Evolutionary conservation across 2,888 invertebrate genomes (phyloP).

Genomic region (Cepaea hortensis): DNA sequence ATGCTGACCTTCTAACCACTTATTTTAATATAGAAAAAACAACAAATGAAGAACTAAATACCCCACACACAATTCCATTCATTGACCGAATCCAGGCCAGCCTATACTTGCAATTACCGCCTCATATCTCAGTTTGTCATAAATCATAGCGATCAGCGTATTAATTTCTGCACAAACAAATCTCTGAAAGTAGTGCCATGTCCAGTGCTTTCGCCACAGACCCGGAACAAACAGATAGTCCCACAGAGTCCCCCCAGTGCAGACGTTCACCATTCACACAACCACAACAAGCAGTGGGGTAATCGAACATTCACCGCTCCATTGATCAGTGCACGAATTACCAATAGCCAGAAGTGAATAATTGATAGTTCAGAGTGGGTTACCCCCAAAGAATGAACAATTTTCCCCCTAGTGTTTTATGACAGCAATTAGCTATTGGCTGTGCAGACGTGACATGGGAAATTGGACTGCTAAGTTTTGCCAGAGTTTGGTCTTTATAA

Average conservation of each 20-base stretch:
- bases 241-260: background rate
- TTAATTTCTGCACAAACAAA: constrained; percentile 1
- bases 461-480: background rate
- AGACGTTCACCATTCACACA: background rate
- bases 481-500: background rate
- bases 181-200: background rate
- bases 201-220: background rate
- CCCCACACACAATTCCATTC: no score
- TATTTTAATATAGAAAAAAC: no score
- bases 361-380: constrained; percentile 7
- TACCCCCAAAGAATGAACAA: background rate
- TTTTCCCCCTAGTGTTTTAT: constrained; percentile 7
- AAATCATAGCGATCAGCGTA: background rate
- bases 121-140: background rate
- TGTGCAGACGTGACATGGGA: background rate
- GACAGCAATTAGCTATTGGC: background rate
- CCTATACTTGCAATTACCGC: no score
- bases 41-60: no score
- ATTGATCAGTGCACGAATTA: background rate
- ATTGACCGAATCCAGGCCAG: no score
- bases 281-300: background rate
- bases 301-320: background rate
- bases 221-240: background rate
- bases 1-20: no score
- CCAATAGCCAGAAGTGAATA: constrained; percentile 22